Evolutionary conservation across 2,888 invertebrate genomes (phyloP), one percentile per base, ranked within the genome.

Genomic region (Norana najaformis): DNA sequence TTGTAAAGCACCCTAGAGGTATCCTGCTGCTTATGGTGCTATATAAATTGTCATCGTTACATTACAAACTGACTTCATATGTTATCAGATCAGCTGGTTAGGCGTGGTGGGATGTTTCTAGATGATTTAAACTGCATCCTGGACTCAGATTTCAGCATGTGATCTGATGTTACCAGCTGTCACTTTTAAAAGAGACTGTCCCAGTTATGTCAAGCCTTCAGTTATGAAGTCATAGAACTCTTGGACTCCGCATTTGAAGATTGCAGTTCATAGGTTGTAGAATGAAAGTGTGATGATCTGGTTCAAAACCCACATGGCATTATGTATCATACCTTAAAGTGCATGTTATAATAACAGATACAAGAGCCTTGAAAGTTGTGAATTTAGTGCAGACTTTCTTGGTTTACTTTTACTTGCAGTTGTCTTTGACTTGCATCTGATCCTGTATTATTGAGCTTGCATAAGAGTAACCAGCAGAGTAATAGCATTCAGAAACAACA

Each of bases 141-240:
- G 69, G 69, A 69, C 69, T 69, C n/a, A 69, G 69, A 69, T 69
- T 69, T 69, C 69, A 69, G 69, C 30, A 69, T 69, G n/a, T n/a
- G n/a, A 69, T 16, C 0, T 69, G n/a, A 8, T 8, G n/a, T 69
- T 69, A 16, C 5, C n/a, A 69, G 30, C 6, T 69, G n/a, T 69
- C 3, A 69, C 69, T 69, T 11, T n/a, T 11, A 69, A n/a, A 8
- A n/a, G 30, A 69, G n/a, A n/a, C 69, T 8, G 69, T n/a, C n/a
- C 30, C 23, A n/a, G n/a, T 69, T n/a, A 69, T 69, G 69, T 69
- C n/a, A n/a, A n/a, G 30, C n/a, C 30, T 69, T 69, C 30, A 69
- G 30, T n/a, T n/a, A 3, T n/a, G 13, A 69, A 69, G n/a, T 69
- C 69, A 47, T 3, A 5, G 20, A 11, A 69, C 69, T 69, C 3